Percentiles rank a stretch among this genome's conserved stretches.
Conservation (phyloP, 2,113 vertebrate species). For the Anser brachyrhynchus region DNA sequence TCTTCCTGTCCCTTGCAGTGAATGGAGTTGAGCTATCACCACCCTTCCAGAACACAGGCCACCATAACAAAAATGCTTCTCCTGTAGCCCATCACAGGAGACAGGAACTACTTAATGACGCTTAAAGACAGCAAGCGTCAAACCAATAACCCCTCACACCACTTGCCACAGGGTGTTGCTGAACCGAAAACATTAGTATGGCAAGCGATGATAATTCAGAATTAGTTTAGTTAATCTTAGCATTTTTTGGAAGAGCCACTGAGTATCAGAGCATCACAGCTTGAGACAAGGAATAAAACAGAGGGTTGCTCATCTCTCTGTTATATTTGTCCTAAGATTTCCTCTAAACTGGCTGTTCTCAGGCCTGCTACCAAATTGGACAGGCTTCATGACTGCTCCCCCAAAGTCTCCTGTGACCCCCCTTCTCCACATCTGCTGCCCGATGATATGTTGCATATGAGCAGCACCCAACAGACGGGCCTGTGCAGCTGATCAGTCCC, state of each 20-base stretch:
- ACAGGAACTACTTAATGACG: background rate
- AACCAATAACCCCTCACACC: background rate
- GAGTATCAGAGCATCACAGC: background rate
- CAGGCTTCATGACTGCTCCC: background rate
- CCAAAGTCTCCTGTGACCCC: rapidly evolving
- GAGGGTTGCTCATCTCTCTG: background rate
- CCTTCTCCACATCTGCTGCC: background rate
- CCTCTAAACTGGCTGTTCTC: background rate
- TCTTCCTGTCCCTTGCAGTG: background rate
- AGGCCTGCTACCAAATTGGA: background rate
- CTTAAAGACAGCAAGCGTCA: background rate
- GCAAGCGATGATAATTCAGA: background rate
- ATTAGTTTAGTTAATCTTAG: background rate
- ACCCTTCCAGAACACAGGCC: rapidly evolving
- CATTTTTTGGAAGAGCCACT: background rate
- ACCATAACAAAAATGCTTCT: background rate
- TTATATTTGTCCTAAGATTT: background rate
- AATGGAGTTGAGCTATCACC: background rate
- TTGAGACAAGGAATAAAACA: background rate
- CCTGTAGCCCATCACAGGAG: background rate
- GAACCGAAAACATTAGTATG: background rate
- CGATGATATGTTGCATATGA: rapidly evolving
- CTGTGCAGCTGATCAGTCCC: background rate
- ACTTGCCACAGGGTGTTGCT: too few species aligned
- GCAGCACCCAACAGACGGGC: rapidly evolving